Evolutionary conservation across 1,140 invertebrate genomes (phyloP), one percentile per base, ranked within the genome.

Genomic region (Pteromalus puparum): DNA sequence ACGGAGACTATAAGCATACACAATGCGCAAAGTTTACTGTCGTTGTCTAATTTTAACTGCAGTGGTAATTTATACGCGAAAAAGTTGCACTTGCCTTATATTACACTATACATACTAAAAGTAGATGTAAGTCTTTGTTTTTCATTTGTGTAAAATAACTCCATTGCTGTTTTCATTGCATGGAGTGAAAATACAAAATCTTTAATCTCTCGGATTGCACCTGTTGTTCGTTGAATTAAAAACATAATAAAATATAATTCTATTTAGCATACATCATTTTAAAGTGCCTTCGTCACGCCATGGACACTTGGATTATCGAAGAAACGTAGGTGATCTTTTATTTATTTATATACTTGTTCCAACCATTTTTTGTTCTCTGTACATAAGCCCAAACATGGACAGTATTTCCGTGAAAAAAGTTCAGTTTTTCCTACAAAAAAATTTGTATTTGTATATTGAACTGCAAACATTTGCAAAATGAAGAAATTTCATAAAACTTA

Each of bases 201-300:
- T 80, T 70, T 46, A 15, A 48, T 46, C 65, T 81, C 18, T 72
- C 65, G 24, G 18, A 48, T 70, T 81, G 13, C 12, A 38, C 34
- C 30, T 72, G 42, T 48, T 18, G 24, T 81, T 72, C 67, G 34
- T 42, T 42, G 30, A 81, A 75, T 80, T 74, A 81, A 72, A 81
- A 76, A 77, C 26, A 68, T 81, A 67, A 72, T 24, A 68, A 79
- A 79, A 79, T 74, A 73, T 84, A 65, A 82, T 74, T 73, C 67
- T 26, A 83, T 79, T 75, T 67, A 73, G 80, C 30, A 79, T 46
- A 61, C 38, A 74, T 78, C 38, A 67, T 79, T 61, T 30, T 34
- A 72, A 74, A 82, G 24, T 81, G 38, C 26, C n/a, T 28, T 70
- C 46, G 9, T 48, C 21, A 48, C 30, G 77, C 42, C 24, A 42